Evolutionary conservation across 2,113 vertebrate genomes (phyloP).

Genomic region (Mus pahari): DNA sequence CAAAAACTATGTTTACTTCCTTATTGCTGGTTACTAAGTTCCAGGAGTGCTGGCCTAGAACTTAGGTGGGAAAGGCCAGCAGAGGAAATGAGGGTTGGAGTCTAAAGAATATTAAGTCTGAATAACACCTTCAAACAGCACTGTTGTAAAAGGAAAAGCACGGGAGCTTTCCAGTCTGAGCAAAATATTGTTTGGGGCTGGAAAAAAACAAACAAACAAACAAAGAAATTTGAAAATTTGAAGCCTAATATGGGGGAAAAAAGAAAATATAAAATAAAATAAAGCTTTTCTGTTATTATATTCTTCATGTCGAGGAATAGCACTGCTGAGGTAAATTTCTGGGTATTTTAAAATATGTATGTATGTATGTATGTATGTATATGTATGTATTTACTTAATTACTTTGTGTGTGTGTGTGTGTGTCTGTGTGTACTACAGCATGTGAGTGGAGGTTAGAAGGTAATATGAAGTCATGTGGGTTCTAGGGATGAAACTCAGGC

Average conservation of each 20-base stretch:
- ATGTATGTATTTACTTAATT: neutral
- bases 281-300: neutral
- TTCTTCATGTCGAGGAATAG: neutral
- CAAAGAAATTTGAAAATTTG: neutral
- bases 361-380: neutral
- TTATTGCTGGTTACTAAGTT: neutral
- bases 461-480: neutral
- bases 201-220: neutral
- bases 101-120: neutral
- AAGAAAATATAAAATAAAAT: constrained; percentile 11
- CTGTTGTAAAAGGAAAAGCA: neutral
- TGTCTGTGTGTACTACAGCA: neutral
- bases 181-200: neutral
- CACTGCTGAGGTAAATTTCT: constrained; percentile 30
- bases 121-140: neutral
- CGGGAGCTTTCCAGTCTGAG: neutral
- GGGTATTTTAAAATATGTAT: neutral
- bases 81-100: neutral
- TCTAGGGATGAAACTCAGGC: neutral
- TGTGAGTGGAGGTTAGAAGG: neutral
- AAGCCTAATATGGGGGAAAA: neutral
- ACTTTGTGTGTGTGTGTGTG: neutral
- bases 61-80: neutral
- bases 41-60: neutral
- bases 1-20: neutral